Base-by-base conservation (phyloP, 2,113 vertebrate genomes). In the Calypte anna region DNA sequence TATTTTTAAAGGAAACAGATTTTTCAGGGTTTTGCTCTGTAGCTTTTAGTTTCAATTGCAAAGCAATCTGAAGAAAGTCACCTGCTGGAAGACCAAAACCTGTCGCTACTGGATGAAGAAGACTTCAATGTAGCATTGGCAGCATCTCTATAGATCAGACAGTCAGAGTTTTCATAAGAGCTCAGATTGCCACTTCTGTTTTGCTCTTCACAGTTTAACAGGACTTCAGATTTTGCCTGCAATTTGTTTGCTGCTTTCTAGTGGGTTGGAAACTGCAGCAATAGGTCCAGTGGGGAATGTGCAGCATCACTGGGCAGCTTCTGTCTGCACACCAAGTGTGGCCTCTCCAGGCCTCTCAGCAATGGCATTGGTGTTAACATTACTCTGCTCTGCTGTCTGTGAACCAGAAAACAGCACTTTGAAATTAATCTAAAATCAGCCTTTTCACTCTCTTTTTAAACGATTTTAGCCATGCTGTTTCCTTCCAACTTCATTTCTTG, bases 311-410 rank as follows among this genome's bases (percentile, higher is more conserved):
- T 3, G 14, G 12, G 14, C 46, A 53, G 12, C 27, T 74, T 64
- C 59, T 40, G 36, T 3, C 1, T 44, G 25, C 43, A 10, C 20
- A 57, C 6, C 27, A 8, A 3, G 2, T 46, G 11, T 0, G 0
- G 54, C 38, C 25, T 55, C 58, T 24, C 43, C 23, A 12, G 72
- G 59, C 27, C 40, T 61, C 46, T 55, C 46, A 30, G 59, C 36
- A 73, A 61, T 9, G 21, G 38, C 10, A 4, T 0, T 12, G 58
- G 6, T 57, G 6, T 22, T 80, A 66, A 27, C 3, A 2, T 9
- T 19, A 20, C 19, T 55, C 38, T 55, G 3, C 27, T 90, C 30
- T 55, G 7, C 40, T 68, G 36, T 44, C 40, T 40, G 40, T 40
- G 51, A 94, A 36, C 8, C 33, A 23, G 28, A 55, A 86, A 28